Percentiles rank a stretch among this genome's conserved stretches.
These are phyloP conservation scores for Holcopasites calliopsidis DNA, from an alignment of 1,140 invertebrate species.

Conservation along the genomic window DNA sequence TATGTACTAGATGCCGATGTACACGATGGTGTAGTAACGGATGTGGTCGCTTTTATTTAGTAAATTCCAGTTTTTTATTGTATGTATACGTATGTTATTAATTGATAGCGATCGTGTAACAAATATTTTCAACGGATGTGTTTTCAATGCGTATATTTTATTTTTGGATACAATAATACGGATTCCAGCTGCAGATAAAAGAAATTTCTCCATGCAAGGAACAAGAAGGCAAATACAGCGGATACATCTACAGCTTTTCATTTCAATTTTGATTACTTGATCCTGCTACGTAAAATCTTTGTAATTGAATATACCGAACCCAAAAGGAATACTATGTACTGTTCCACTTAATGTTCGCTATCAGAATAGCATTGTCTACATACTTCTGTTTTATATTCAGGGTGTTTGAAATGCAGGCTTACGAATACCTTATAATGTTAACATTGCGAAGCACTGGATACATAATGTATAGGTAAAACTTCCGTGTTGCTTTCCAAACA, in stretches of 20 bases:
- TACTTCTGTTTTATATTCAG: constrained; percentile 50
- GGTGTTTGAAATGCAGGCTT: constrained; percentile 50
- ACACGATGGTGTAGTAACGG: constrained; percentile 19
- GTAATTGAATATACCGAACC: constrained; percentile 25
- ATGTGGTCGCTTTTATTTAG: constrained; percentile 17
- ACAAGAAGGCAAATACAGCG: constrained; percentile 16
- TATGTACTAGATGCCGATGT: constrained; percentile 15
- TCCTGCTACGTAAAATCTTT: constrained; percentile 56
- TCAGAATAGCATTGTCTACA: constrained; percentile 37
- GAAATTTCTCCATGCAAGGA: constrained; percentile 17
- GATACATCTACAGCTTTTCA: constrained; percentile 12
- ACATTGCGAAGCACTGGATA: not conserved
- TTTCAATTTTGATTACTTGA: constrained; percentile 20
- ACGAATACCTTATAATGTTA: constrained; percentile 20
- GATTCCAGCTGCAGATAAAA: constrained; percentile 2
- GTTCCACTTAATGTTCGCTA: constrained; percentile 46
- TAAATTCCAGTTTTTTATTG: constrained; percentile 40
- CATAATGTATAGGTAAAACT: constrained; percentile 12
- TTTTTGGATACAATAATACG: constrained; percentile 3
- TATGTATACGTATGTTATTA: constrained; percentile 35
- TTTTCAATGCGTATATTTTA: constrained; percentile 9
- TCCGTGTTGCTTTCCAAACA: constrained; percentile 49
- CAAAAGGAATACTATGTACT: constrained; percentile 48
- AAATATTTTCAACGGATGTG: constrained; percentile 20
- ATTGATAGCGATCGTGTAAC: constrained; percentile 3